These are phyloP conservation scores for Drosophila navojoa DNA, from an alignment of 1,140 invertebrate genomes.

Conservation along the genomic window DNA sequence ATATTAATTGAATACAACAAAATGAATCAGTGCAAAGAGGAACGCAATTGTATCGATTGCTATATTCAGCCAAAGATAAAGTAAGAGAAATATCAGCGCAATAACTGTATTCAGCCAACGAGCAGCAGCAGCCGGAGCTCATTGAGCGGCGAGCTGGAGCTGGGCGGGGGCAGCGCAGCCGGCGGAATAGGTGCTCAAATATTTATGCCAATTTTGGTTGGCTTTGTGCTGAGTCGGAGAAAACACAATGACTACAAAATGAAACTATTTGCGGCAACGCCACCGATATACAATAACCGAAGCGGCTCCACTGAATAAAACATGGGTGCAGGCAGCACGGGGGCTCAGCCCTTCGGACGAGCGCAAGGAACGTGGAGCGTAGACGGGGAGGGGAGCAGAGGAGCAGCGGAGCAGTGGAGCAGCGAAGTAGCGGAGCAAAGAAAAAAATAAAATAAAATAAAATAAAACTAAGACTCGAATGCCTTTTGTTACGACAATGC, in stretches of 20 bases:
- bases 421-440: background rate
- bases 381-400: background rate
- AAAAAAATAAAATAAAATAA: background rate
- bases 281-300: constrained; percentile 49
- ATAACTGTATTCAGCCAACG: constrained; percentile 11
- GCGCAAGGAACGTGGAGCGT: background rate
- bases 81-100: constrained; percentile 18
- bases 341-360: background rate
- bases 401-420: background rate
- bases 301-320: constrained; percentile 49
- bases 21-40: constrained; percentile 41
- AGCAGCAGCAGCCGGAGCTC: background rate
- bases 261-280: constrained; percentile 53
- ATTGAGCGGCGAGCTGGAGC: background rate
- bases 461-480: constrained; percentile 6
- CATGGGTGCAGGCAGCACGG: constrained; percentile 9
- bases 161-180: constrained; percentile 1
- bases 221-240: constrained; percentile 46
- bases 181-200: constrained; percentile 47
- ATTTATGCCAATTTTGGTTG: constrained; percentile 50
- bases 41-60: constrained; percentile 31
- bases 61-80: constrained; percentile 13
- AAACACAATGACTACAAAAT: constrained; percentile 60
- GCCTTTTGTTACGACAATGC: background rate
- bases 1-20: constrained; percentile 40